Base-by-base conservation (phyloP, 2,888 invertebrate species). In the Protodeltote pygarga region DNA sequence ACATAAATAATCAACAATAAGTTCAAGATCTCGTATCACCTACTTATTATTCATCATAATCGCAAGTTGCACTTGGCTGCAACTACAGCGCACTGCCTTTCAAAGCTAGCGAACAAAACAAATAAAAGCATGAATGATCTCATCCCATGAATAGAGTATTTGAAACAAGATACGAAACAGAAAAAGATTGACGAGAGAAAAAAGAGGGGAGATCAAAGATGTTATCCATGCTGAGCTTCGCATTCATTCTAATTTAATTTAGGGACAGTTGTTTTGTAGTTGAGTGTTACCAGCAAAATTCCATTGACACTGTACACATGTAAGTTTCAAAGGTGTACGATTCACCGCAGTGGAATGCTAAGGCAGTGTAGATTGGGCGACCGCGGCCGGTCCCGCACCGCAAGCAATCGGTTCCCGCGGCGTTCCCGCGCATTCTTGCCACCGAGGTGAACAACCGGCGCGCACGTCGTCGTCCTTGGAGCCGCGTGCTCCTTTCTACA, bases 361-460 rank as follows among this genome's bases (percentile, higher is more conserved):
- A 62, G 57, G 59, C 37, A 50, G 59, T 54, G 65, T 45, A 50
- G 63, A 65, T 59, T 51, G 57, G 64, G 41, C 29, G 53, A 62
- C 68, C 75, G 9, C n/a, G 40, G 53, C 50, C 81, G 81, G 83
- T 82, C 77, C 73, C 58, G 74, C 75, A 80, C 77, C 81, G 78
- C 82, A 77, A 81, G 78, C 70, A 73, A 66, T 77, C 76, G 62
- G 75, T 76, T 75, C 79, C 76, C 72, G 69, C 72, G 58, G 50
- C 59, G 78, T 74, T 79, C 79, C 78, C 80, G 79, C 81, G 83
- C 88, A 85, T 87, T 81, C 87, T 81, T 83, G 77, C 61, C 64
- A 48, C 46, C 76, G 87, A 86, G 90, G 90, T 91, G 79, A 89
- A 89, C 89, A 89, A 89, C 89, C 90, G 82, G 76, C 79, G 75